phyloP scores from a whole-genome alignment of 2,113 vertebrate genomes.

The Hucho hucho region DNA sequence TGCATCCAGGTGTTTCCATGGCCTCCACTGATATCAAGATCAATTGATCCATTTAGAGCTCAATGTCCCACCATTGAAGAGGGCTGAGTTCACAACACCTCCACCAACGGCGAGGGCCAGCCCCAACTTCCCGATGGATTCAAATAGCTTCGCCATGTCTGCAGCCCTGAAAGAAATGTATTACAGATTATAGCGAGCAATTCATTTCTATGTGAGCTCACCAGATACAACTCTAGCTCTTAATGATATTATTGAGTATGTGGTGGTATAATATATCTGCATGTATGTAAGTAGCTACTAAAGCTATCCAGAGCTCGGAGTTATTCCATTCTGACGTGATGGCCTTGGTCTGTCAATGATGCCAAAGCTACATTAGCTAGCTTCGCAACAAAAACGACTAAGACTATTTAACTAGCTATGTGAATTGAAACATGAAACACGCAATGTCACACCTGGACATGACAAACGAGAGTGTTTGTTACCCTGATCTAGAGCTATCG shows the following conservation, averaged over 20 bases:
- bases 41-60: background rate
- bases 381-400: background rate
- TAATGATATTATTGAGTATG: background rate
- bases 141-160: conserved; percentile 86
- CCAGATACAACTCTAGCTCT: no score
- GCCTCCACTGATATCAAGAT: no score
- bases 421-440: background rate
- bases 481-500: no score
- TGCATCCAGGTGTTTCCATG: no score
- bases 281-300: background rate
- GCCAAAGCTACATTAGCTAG: background rate
- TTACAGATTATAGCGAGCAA: background rate
- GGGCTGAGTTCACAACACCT: conserved; percentile 90
- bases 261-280: background rate
- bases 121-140: conserved; percentile 91
- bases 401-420: background rate
- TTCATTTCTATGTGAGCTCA: no score
- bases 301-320: background rate
- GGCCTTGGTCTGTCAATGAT: background rate
- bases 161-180: conserved; percentile 17
- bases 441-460: background rate
- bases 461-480: background rate
- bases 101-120: conserved; percentile 87
- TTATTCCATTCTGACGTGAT: background rate
- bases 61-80: conserved; percentile 86